Percentiles rank a stretch among this genome's conserved stretches.
phyloP scores from a whole-genome alignment of 2,888 invertebrate species.

The Onchidella celtica region DNA sequence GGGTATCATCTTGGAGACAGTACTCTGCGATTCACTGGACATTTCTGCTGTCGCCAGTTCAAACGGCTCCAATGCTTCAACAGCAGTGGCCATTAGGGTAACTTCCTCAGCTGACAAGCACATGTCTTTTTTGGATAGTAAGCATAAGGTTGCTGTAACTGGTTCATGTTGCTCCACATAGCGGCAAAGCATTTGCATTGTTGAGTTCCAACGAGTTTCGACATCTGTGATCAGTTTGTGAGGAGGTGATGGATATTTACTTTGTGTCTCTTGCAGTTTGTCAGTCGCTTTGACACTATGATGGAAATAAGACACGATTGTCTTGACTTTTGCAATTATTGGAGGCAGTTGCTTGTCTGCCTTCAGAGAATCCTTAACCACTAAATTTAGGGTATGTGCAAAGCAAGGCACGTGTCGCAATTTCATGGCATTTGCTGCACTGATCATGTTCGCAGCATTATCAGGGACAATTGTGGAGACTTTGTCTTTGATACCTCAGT shows the following conservation, averaged over 20 bases:
- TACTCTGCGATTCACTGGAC: not conserved
- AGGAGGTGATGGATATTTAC: not conserved
- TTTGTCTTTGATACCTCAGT: no score
- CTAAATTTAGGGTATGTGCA: conserved; percentile 7
- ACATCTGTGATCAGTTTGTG: not conserved
- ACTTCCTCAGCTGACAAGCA: not conserved
- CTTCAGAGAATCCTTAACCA: not conserved
- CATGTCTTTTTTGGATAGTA: not conserved
- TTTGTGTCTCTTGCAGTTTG: not conserved
- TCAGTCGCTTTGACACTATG: not conserved
- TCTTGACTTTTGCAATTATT: not conserved
- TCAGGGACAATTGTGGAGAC: not conserved
- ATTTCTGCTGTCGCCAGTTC: not conserved
- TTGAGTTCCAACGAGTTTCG: conserved; percentile 2
- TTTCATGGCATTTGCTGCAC: not conserved
- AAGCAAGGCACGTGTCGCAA: not conserved
- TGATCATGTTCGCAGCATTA: not conserved
- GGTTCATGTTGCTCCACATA: not conserved
- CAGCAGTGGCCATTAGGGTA: not conserved
- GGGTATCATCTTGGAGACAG: not conserved
- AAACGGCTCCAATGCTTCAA: not conserved
- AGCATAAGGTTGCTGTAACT: not conserved
- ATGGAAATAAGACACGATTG: not conserved
- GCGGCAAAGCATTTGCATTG: not conserved
- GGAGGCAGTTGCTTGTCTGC: not conserved